Evolutionary conservation across 2,113 vertebrate species (phyloP).

Genomic region (Hipposideros armiger): DNA sequence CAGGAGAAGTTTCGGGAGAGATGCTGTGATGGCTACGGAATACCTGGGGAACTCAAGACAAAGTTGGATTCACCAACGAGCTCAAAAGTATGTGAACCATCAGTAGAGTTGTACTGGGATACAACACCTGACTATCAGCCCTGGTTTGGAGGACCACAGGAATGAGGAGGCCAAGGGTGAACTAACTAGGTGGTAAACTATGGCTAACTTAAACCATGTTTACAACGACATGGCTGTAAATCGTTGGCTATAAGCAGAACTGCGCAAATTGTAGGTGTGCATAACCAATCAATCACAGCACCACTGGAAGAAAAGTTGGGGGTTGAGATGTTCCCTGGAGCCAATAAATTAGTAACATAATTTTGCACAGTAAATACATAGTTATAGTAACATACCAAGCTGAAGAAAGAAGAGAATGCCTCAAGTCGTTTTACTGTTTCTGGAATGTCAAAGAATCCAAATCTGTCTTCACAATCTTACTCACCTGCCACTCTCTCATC

Average conservation of each 20-base stretch:
- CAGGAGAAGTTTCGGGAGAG: constrained; percentile 21
- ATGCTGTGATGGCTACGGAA: background rate
- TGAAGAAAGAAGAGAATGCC: constrained; percentile 2
- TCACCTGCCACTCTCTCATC: constrained; percentile 98
- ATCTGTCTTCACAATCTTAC: constrained; percentile 64
- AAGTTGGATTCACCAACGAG: background rate
- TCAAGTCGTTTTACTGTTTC: constrained; percentile 47
- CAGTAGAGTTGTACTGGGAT: background rate
- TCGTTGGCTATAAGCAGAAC: background rate
- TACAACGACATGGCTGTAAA: background rate
- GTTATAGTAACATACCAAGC: constrained; percentile 40
- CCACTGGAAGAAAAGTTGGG: background rate
- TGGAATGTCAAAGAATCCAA: constrained; percentile 41
- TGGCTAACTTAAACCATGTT: background rate
- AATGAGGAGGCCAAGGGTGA: background rate
- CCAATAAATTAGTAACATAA: constrained; percentile 24
- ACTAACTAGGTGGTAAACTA: background rate
- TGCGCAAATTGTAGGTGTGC: background rate
- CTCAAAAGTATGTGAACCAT: background rate
- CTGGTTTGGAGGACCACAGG: background rate
- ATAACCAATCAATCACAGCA: background rate
- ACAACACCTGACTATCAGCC: background rate
- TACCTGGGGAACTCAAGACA: background rate
- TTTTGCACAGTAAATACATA: constrained; percentile 30
- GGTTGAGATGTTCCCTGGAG: background rate